Percentiles rank a stretch among this genome's conserved stretches.
phyloP scores from a whole-genome alignment of 2,888 invertebrate genomes.

The Aleiodes alternator region DNA sequence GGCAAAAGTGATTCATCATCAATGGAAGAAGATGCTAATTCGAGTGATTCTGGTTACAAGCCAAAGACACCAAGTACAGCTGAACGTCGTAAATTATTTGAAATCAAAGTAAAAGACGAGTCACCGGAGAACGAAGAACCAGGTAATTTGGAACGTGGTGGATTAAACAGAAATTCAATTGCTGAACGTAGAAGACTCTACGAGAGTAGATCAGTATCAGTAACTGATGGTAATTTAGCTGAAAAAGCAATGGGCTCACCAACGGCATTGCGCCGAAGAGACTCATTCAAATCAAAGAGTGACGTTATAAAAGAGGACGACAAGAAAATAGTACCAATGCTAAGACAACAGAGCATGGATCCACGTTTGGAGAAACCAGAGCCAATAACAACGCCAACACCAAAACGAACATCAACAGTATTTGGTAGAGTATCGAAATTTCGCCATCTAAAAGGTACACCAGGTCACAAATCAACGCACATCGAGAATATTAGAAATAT shows the following conservation, averaged over 20 bases:
- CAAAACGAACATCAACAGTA: constrained; percentile 90
- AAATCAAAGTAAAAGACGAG: constrained; percentile 76
- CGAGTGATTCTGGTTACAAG: constrained; percentile 81
- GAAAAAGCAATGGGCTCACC: constrained; percentile 79
- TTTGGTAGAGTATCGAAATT: constrained; percentile 94
- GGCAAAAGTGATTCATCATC: constrained; percentile 80
- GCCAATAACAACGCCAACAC: constrained; percentile 78
- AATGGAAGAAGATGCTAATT: constrained; percentile 80
- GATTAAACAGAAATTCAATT: constrained; percentile 83
- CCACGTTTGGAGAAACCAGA: constrained; percentile 75
- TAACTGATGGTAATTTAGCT: constrained; percentile 80
- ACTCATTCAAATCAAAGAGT: constrained; percentile 82
- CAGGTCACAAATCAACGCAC: constrained; percentile 92
- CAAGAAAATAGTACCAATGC: constrained; percentile 75
- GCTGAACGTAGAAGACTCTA: constrained; percentile 87
- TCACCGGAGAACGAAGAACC: constrained; percentile 78
- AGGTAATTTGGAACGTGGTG: constrained; percentile 79
- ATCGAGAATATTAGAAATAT: constrained; percentile 94
- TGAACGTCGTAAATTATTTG: constrained; percentile 86
- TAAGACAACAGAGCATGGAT: constrained; percentile 77
- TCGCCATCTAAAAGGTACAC: constrained; percentile 92
- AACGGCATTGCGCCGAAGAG: constrained; percentile 84
- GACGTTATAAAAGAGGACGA: constrained; percentile 77
- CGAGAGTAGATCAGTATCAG: constrained; percentile 85
- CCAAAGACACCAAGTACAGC: constrained; percentile 88